phyloP scores from a whole-genome alignment of 2,888 invertebrate genomes.

The Allygus modestus region DNA sequence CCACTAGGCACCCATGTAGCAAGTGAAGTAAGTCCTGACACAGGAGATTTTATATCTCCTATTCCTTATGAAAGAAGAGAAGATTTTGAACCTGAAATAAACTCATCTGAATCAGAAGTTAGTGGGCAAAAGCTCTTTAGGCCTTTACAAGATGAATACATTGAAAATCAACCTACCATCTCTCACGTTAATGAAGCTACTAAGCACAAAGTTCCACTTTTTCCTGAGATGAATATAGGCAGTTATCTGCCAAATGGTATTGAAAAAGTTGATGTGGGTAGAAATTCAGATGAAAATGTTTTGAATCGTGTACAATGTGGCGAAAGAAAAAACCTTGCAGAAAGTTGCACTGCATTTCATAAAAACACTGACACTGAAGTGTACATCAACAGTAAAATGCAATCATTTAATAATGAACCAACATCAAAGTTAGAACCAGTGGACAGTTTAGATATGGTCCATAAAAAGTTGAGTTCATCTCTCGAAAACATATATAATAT shows the following conservation, averaged over 20 bases:
- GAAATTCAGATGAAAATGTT: neutral
- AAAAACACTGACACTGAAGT: neutral
- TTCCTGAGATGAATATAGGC: slow-evolving; percentile 64
- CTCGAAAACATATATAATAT: slow-evolving; percentile 62
- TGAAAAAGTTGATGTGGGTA: neutral
- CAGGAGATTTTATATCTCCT: slow-evolving; percentile 45
- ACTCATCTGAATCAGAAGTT: neutral
- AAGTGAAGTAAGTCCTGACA: slow-evolving; percentile 29
- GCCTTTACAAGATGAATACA: neutral
- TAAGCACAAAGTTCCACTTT: slow-evolving; percentile 60
- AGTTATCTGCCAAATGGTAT: neutral
- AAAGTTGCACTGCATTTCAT: neutral
- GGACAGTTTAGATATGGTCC: neutral
- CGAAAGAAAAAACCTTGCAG: neutral
- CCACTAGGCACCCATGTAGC: slow-evolving; percentile 66
- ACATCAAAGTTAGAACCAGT: neutral
- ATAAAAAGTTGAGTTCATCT: slow-evolving; percentile 66
- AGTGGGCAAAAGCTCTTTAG: neutral
- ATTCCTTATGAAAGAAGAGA: slow-evolving; percentile 15
- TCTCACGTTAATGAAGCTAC: slow-evolving; percentile 9
- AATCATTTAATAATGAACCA: neutral
- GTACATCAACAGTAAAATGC: neutral
- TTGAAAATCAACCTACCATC: neutral
- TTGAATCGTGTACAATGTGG: neutral
- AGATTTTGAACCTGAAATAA: neutral